These are phyloP conservation scores for Toxostoma redivivum DNA, from an alignment of 2,113 vertebrate genomes.

Conservation along the genomic window DNA sequence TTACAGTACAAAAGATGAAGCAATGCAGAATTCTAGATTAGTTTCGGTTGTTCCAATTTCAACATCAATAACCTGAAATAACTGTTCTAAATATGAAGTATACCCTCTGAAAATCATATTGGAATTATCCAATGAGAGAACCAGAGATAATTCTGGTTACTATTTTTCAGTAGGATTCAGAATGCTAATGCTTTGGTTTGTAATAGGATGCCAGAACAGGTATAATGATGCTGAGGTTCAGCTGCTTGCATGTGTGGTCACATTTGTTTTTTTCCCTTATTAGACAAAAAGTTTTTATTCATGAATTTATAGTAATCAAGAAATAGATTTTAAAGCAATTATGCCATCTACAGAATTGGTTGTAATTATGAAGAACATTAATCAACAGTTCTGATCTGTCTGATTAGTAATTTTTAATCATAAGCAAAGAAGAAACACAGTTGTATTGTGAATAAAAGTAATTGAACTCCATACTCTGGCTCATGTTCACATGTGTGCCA, in stretches of 20 bases:
- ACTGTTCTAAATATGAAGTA: constrained; percentile 10
- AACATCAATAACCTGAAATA: neutral
- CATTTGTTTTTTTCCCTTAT: fast-evolving
- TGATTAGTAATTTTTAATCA: constrained; percentile 35
- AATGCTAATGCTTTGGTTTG: neutral
- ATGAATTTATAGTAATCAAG: neutral
- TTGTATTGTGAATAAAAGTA: constrained; percentile 14
- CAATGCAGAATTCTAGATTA: constrained; percentile 11
- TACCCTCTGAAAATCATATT: constrained; percentile 16
- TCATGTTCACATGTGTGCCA: neutral
- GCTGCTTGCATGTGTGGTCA: neutral
- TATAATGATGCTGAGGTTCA: neutral
- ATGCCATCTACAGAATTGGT: neutral
- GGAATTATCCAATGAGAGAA: neutral
- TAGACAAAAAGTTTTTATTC: neutral
- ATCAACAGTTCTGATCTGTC: constrained; percentile 1
- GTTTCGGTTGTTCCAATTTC: constrained; percentile 34
- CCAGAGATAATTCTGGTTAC: neutral
- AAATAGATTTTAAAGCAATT: constrained; percentile 29
- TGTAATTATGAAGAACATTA: constrained; percentile 35
- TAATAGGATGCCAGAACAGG: neutral
- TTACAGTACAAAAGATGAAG: constrained; percentile 31
- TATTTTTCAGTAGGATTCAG: neutral
- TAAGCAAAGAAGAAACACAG: neutral
- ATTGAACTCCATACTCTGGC: neutral